Evolutionary conservation across 2,888 invertebrate species (phyloP).

Genomic region (Chydorus sphaericus): DNA sequence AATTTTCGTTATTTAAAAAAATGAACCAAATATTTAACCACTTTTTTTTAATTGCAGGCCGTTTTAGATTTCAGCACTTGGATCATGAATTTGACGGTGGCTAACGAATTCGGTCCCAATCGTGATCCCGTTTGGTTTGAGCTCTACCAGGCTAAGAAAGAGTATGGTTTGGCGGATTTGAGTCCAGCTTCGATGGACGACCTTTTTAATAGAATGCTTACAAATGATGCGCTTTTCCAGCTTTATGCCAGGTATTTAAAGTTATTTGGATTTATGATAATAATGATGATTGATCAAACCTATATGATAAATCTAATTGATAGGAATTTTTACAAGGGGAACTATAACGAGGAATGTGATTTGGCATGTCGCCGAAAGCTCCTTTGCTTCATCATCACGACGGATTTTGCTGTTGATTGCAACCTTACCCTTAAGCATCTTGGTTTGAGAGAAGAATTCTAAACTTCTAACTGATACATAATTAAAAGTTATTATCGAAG

Average conservation of each 20-base stretch:
- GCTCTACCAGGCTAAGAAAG: constrained; percentile 55
- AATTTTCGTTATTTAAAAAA: too few relatives aligned
- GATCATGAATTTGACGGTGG: constrained; percentile 59
- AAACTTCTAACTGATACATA: too few relatives aligned
- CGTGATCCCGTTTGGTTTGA: constrained; percentile 52
- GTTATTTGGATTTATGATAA: not conserved
- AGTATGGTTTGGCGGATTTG: constrained; percentile 44
- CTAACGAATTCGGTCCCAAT: constrained; percentile 40
- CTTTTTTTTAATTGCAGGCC: constrained; percentile 31
- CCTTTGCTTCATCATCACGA: constrained; percentile 40
- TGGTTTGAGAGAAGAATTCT: too few relatives aligned
- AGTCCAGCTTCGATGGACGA: constrained; percentile 44
- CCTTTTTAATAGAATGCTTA: constrained; percentile 43
- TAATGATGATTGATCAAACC: not conserved
- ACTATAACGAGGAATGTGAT: constrained; percentile 27
- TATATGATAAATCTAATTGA: not conserved
- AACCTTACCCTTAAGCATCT: too few relatives aligned
- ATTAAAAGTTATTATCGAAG: too few relatives aligned
- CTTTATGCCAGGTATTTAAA: constrained; percentile 33
- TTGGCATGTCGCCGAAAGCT: constrained; percentile 35
- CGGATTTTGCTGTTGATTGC: constrained; percentile 33
- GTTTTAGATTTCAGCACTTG: constrained; percentile 52
- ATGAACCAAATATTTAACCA: not conserved
- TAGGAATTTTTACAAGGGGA: not conserved
- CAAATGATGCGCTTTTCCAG: constrained; percentile 36